Percentiles rank a stretch among this genome's conserved stretches.
phyloP scores from a whole-genome alignment of 2,113 vertebrate species.

The Ivindomyrus marchei region DNA sequence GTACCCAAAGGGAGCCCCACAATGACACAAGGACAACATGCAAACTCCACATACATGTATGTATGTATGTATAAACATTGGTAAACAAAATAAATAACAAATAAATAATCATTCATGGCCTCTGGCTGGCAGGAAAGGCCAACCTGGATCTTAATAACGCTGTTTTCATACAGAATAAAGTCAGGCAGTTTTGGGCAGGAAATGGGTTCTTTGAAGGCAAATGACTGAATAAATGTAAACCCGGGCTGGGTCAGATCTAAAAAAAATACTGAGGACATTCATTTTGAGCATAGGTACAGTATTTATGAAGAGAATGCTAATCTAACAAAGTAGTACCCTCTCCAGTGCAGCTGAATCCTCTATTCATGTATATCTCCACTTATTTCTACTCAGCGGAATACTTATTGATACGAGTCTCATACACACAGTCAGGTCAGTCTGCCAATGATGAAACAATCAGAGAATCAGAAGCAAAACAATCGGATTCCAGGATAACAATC shows the following conservation, averaged over 20 bases:
- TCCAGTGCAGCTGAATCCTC: background rate
- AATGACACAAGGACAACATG: background rate
- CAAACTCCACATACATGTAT: background rate
- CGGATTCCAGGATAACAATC: background rate
- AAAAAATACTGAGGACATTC: background rate
- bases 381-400: background rate
- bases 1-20: background rate
- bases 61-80: background rate
- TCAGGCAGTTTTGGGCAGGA: background rate
- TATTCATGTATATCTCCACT: background rate
- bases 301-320: background rate
- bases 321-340: background rate
- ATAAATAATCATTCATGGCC: background rate
- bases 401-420: background rate
- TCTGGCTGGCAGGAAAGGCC: background rate
- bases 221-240: background rate
- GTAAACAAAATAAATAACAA: constrained; percentile 3
- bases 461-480: background rate
- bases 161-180: background rate
- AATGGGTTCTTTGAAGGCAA: background rate
- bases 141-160: background rate
- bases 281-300: background rate
- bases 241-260: background rate
- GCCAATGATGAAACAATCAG: background rate
- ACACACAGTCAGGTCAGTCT: background rate